A percentile compares a stretch with the other conserved stretches of the same genome.
These are phyloP conservation scores for Chondrosia reniformis DNA, from an alignment of 37 sponge, comb jelly and placozoan species.

Conservation along the genomic window DNA sequence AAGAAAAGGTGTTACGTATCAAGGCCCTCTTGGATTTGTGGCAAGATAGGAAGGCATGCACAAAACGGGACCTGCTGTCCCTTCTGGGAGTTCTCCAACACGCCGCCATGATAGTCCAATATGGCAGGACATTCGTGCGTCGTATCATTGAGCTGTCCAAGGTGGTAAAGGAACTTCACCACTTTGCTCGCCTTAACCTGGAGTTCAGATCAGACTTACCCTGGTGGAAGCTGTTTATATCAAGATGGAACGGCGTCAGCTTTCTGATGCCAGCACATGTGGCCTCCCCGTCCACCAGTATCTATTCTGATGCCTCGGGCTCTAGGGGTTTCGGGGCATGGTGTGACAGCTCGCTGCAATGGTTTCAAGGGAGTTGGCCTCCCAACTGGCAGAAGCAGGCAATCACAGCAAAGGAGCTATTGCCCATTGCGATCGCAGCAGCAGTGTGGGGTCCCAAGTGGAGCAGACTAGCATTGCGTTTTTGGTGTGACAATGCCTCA, in stretches of 20 bases:
- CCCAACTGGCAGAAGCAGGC: neutral
- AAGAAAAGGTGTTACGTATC: constrained; percentile 22
- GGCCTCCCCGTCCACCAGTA: neutral
- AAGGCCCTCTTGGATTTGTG: neutral
- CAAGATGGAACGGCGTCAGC: constrained; percentile 29
- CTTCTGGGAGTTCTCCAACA: constrained; percentile 35
- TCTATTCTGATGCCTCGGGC: constrained; percentile 12
- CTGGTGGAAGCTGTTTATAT: constrained; percentile 16
- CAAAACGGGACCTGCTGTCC: constrained; percentile 27
- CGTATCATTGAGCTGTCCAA: constrained; percentile 18
- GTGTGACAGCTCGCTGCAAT: neutral
- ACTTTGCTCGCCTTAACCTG: constrained; percentile 23
- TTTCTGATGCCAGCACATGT: neutral
- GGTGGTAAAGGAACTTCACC: constrained; percentile 9
- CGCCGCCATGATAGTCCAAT: constrained; percentile 29
- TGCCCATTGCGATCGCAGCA: constrained; percentile 11
- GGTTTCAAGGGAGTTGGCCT: constrained; percentile 13
- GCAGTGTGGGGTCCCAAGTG: neutral
- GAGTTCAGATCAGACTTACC: constrained; percentile 30
- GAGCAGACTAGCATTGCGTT: neutral
- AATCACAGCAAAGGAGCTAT: constrained; percentile 3
- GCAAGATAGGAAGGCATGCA: neutral
- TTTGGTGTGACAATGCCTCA: neutral
- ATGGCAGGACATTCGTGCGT: constrained; percentile 29
- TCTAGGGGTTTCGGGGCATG: constrained; percentile 11